Evolutionary conservation across 2,888 invertebrate genomes (phyloP), one percentile per base, ranked within the genome.

Genomic region (Chydorus sphaericus): DNA sequence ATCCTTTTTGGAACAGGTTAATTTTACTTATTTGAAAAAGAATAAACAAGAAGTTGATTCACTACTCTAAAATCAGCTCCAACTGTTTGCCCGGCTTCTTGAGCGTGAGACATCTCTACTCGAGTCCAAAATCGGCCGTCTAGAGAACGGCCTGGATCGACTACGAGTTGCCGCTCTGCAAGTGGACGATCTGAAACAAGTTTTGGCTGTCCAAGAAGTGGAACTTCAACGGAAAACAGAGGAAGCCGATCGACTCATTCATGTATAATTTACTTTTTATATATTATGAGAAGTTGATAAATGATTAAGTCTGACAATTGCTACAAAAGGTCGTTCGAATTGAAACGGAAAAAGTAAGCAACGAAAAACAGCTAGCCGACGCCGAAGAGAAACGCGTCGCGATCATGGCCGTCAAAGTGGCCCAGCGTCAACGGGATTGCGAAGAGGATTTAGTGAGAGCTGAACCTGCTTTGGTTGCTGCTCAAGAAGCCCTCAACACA

Each of bases 1-100:
- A 71, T 92, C 92, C 60, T 96, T 91, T 72, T 74, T 96, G 54
- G 96, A 96, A 68, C 93, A 93, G n/a, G n/a, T n/a, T n/a, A n/a
- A n/a, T n/a, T n/a, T n/a, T n/a, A n/a, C n/a, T n/a, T n/a, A n/a
- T n/a, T n/a, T n/a, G n/a, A n/a, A n/a, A n/a, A n/a, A n/a, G n/a
- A n/a, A n/a, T n/a, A n/a, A n/a, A n/a, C n/a, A n/a, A n/a, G n/a
- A n/a, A n/a, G n/a, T n/a, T n/a, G n/a, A n/a, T n/a, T n/a, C n/a
- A n/a, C n/a, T n/a, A n/a, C n/a, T n/a, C n/a, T n/a, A n/a, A n/a
- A n/a, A n/a, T n/a, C n/a, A 93, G 73, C 94, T 96, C 58, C 87
- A 85, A 65, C 74, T 96, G 44, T 96, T 94, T 67, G 79, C 85
- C 2, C 92, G 91, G 69, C 72, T 96, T 23, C 77, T 96, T 7